A percentile compares a stretch with the other conserved stretches of the same genome.
Evolutionary conservation across 2,113 vertebrate species (phyloP).

Genomic region (Platysternon megacephalum): DNA sequence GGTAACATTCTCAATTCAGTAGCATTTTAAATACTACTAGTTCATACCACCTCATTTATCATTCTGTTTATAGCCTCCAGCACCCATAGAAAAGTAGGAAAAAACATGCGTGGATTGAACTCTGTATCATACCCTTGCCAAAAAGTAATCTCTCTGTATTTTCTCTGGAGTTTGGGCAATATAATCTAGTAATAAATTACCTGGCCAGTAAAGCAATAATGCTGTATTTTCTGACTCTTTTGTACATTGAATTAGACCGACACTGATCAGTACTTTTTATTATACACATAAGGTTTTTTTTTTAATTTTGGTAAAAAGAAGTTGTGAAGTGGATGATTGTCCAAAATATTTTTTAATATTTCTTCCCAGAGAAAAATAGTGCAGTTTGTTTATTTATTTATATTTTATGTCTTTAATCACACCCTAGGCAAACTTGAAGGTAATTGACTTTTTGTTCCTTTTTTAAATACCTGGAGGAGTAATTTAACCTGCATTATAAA

Average conservation of each 20-base stretch:
- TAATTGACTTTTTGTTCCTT: conserved; percentile 70
- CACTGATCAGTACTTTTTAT: background rate
- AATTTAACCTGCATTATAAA: conserved; percentile 66
- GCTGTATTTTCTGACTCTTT: background rate
- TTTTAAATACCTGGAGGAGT: conserved; percentile 70
- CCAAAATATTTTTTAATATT: conserved; percentile 36
- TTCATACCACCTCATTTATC: background rate
- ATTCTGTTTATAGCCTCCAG: background rate
- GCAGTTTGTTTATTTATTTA: conserved; percentile 65
- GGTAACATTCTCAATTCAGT: background rate
- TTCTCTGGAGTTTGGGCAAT: background rate
- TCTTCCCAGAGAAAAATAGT: conserved; percentile 51
- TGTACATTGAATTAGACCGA: background rate
- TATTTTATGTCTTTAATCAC: conserved; percentile 37
- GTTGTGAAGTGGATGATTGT: conserved; percentile 34
- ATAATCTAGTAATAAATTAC: background rate
- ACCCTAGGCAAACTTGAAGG: conserved; percentile 44
- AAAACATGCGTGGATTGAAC: background rate
- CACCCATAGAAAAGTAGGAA: background rate
- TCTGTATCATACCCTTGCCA: background rate
- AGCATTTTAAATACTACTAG: background rate
- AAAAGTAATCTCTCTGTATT: background rate
- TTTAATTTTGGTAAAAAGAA: background rate
- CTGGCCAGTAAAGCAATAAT: background rate
- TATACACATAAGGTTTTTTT: background rate